These are phyloP conservation scores for Hydrozoanthus gracilis DNA, from an alignment of 92 coral and sea anemone genomes.

Conservation along the genomic window DNA sequence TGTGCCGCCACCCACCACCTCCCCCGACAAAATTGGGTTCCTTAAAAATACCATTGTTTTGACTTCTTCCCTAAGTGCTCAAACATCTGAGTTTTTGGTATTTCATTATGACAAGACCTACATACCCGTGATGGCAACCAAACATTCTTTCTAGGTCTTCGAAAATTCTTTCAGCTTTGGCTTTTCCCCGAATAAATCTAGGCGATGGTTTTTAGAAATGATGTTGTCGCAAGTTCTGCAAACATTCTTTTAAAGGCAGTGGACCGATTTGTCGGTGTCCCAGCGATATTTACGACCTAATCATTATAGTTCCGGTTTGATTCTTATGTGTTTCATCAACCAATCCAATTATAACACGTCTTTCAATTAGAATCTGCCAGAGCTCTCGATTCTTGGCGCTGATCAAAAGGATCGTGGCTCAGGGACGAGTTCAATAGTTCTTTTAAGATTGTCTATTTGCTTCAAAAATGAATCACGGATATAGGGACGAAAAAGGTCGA, in stretches of 20 bases:
- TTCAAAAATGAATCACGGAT: not conserved
- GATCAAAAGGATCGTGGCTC: not conserved
- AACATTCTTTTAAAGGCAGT: not conserved
- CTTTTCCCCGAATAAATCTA: not conserved
- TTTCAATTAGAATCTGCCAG: not conserved
- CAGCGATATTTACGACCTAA: not conserved
- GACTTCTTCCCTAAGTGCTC: no score
- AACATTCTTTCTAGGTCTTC: slow-evolving; percentile 7
- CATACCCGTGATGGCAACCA: not conserved
- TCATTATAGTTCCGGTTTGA: not conserved
- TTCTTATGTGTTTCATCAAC: not conserved
- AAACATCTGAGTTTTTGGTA: not conserved
- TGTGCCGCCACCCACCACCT: no score
- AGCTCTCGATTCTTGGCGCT: not conserved
- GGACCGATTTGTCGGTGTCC: not conserved
- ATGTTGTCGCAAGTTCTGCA: slow-evolving; percentile 9
- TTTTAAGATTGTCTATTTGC: no score
- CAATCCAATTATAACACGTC: not conserved
- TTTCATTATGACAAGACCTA: not conserved
- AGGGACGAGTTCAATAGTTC: no score
- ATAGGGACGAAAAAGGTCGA: slow-evolving; percentile 4
- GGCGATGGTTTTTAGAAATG: not conserved
- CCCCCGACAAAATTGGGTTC: no score
- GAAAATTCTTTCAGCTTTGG: not conserved
- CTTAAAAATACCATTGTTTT: no score